phyloP scores from a whole-genome alignment of 2,797 vertebrate genomes.

The Coendou prehensilis region DNA sequence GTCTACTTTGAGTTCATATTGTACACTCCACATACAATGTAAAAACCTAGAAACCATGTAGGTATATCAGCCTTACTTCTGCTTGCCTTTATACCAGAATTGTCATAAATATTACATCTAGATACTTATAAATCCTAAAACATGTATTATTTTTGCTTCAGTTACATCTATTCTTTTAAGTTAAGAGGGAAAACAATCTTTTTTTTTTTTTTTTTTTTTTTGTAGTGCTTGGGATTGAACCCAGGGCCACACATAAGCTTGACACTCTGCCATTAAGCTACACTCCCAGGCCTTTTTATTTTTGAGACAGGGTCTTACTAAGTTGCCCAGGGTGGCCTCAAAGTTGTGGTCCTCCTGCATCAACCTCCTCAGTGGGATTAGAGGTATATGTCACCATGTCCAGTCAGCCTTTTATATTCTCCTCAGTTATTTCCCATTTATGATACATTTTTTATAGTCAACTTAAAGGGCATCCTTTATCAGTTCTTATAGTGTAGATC shows the following conservation, averaged over 20 bases:
- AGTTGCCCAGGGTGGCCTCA: background rate
- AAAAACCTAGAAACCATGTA: accelerated
- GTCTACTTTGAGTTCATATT: background rate
- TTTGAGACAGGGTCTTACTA: background rate
- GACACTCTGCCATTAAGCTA: background rate
- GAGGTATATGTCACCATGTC: background rate
- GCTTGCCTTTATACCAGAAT: background rate
- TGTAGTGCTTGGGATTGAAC: background rate
- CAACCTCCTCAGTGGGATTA: background rate
- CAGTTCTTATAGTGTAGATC: background rate
- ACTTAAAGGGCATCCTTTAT: background rate
- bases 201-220: background rate
- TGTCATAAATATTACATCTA: accelerated
- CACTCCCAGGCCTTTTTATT: background rate
- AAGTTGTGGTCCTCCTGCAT: background rate
- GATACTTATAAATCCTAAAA: background rate
- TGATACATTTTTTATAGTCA: no score
- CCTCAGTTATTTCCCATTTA: background rate
- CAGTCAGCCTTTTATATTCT: no score
- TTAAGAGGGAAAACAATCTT: background rate
- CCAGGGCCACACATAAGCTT: background rate
- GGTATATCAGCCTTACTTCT: accelerated
- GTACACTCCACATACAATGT: background rate
- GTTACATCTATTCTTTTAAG: background rate
- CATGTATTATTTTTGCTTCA: background rate